phyloP scores from a whole-genome alignment of 2,888 invertebrate genomes.

The Andrena flavipes region DNA sequence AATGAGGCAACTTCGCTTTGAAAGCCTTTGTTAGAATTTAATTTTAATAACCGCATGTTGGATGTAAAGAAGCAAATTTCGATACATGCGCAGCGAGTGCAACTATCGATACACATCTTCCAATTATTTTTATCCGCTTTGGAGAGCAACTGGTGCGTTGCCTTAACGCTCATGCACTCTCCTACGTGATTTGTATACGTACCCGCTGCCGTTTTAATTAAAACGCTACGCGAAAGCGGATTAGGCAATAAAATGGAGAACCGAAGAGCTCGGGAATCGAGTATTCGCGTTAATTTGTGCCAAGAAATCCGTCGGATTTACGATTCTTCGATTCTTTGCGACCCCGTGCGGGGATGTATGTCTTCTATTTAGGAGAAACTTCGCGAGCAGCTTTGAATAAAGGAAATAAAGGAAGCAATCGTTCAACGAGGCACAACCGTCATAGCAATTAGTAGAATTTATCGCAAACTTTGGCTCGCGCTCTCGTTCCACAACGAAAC shows the following conservation, averaged over 20 bases:
- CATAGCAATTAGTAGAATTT: slow-evolving; percentile 45
- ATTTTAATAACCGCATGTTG: background rate
- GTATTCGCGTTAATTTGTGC: no score
- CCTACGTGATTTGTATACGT: slow-evolving; percentile 18
- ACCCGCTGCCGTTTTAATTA: slow-evolving; percentile 29
- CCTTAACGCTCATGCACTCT: background rate
- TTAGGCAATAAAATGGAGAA: slow-evolving; percentile 21
- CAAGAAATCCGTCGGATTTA: background rate
- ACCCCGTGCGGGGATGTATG: slow-evolving; percentile 7
- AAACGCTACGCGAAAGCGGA: slow-evolving; percentile 16
- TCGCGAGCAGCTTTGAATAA: background rate
- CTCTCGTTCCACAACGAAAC: slow-evolving; percentile 17
- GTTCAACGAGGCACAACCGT: background rate
- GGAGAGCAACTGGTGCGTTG: slow-evolving; percentile 13
- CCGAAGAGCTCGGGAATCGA: background rate
- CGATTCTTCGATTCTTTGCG: background rate
- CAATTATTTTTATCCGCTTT: slow-evolving; percentile 8
- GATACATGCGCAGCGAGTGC: background rate
- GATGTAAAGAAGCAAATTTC: background rate
- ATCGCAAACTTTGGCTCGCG: slow-evolving; percentile 27
- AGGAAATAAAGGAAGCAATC: background rate
- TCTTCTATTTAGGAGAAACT: background rate
- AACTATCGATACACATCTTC: background rate
- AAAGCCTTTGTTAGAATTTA: background rate
- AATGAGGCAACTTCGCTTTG: background rate